Conservation (phyloP, 2,888 invertebrate species). For the Chymomyza caudatula region DNA sequence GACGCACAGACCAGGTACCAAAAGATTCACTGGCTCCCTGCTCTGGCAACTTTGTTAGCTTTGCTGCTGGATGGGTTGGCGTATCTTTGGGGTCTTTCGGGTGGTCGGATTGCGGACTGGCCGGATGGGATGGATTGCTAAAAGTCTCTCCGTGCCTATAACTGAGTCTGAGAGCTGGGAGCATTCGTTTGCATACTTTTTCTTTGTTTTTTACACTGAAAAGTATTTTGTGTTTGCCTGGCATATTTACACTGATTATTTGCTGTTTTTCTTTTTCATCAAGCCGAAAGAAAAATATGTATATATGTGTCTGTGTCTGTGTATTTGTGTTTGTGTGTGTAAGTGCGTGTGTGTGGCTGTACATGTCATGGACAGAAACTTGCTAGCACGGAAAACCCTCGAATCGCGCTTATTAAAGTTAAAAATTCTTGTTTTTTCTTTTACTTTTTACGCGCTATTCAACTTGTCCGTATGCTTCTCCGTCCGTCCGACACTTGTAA, state of each 20-base stretch:
- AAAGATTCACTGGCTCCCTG: not conserved
- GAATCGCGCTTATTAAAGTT: slow-evolving; percentile 28
- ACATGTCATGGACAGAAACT: not conserved
- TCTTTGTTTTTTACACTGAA: slow-evolving; percentile 12
- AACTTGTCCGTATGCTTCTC: slow-evolving; percentile 2
- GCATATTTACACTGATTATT: slow-evolving; percentile 43
- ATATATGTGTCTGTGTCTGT: not conserved
- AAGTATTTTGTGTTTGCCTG: slow-evolving; percentile 8
- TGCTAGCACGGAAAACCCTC: not conserved
- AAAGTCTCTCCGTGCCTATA: too few relatives aligned
- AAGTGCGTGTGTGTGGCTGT: not conserved
- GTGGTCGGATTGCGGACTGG: not conserved
- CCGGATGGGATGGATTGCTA: not conserved
- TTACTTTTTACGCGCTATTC: slow-evolving; percentile 8
- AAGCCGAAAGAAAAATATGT: not conserved
- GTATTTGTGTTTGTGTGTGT: not conserved
- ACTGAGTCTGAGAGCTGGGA: not conserved
- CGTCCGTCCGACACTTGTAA: not conserved
- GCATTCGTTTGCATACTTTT: not conserved
- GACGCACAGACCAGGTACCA: not conserved
- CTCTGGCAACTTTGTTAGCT: not conserved
- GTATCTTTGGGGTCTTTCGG: not conserved
- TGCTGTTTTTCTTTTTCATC: slow-evolving; percentile 5
- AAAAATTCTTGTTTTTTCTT: slow-evolving; percentile 16
- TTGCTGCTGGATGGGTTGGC: not conserved